Percentiles rank a stretch among this genome's conserved stretches.
These are phyloP conservation scores for Neoascia interrupta DNA, from an alignment of 2,888 invertebrate genomes.

Conservation along the genomic window DNA sequence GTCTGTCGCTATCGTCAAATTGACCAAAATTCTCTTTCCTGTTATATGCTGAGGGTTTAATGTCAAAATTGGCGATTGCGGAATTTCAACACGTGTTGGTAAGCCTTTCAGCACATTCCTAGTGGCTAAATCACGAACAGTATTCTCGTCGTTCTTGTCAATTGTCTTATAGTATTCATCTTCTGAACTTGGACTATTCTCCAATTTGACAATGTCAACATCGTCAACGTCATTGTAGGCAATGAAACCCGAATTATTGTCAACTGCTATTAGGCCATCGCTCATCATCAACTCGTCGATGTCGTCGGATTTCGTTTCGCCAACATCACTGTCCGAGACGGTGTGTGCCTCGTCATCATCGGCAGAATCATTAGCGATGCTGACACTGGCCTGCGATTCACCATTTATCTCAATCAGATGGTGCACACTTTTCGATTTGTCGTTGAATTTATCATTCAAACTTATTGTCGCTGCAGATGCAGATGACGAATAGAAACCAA, in stretches of 20 bases:
- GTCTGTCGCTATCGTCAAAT: constrained; percentile 90
- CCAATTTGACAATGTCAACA: constrained; percentile 77
- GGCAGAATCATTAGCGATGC: constrained; percentile 33
- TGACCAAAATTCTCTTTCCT: constrained; percentile 86
- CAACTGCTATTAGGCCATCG: constrained; percentile 74
- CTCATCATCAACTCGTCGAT: constrained; percentile 76
- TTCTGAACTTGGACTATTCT: constrained; percentile 72
- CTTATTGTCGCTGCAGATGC: constrained; percentile 55
- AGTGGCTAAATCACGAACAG: constrained; percentile 27
- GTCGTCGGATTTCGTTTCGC: constrained; percentile 62
- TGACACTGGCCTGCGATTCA: constrained; percentile 24
- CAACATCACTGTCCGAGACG: constrained; percentile 1
- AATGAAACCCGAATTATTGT: constrained; percentile 44
- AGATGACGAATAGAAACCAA: constrained; percentile 52
- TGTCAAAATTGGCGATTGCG: constrained; percentile 24
- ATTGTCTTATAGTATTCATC: constrained; percentile 76
- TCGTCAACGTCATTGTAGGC: constrained; percentile 71
- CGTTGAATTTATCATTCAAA: constrained; percentile 57
- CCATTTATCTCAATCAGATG: constrained; percentile 73
- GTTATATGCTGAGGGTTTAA: constrained; percentile 73
- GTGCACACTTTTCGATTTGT: constrained; percentile 64
- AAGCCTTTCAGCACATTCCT: constrained; percentile 11
- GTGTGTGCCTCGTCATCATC: constrained; percentile 6
- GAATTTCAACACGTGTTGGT: constrained; percentile 18
- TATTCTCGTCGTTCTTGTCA: constrained; percentile 35